Base-by-base conservation (phyloP, 30 jellyfish, hydroid and myxozoan species). In the Chrysaora quinquecirrha region DNA sequence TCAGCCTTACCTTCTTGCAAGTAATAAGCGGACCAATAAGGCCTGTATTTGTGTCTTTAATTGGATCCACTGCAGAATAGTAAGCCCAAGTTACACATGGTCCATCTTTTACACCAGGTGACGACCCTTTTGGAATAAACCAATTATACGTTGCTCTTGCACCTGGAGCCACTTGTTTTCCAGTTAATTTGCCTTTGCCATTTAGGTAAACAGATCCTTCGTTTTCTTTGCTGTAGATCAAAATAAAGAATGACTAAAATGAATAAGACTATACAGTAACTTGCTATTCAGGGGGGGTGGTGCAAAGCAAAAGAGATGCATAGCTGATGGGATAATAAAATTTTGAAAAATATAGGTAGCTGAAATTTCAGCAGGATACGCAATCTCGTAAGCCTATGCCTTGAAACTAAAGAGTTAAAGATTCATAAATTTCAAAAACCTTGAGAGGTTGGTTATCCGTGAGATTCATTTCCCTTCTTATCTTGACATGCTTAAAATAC, bases 81-180 rank as follows among this genome's bases (percentile, higher is more conserved):
- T 84, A 84, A 6, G 94, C 77, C 94, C 94, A 84, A 0, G 94
- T 84, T 63, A 71, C 38, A 48, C 94, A 84, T 0, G 84, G 76
- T 23, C 87, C 67, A 34, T 84, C 94, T 32, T 62, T 76, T 19
- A 22, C 16, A 24, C 94, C 94, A 16, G 94, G 94, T 1, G 94
- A 75, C 14, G 87, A 71, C 64, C 83, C 20, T 34, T 22, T 60
- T 32, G 94, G 94, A 63, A 84, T 83, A 64, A 61, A 63, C 94
- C 94, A 84, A 16, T 63, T 34, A 64, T 60, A 84, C 14, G 83
- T 72, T 2, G 50, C 29, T 19, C 10, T 46, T 48, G 31, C 30
- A 18, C 87, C 87, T 7, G 94, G 94, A 0, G 80, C 69, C 1
- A 82, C 92, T 6, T 64, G 43, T n/a, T 60, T 70, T 12, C 85